phyloP scores from a whole-genome alignment of 2,797 vertebrate species.

The Mus minutoides region DNA sequence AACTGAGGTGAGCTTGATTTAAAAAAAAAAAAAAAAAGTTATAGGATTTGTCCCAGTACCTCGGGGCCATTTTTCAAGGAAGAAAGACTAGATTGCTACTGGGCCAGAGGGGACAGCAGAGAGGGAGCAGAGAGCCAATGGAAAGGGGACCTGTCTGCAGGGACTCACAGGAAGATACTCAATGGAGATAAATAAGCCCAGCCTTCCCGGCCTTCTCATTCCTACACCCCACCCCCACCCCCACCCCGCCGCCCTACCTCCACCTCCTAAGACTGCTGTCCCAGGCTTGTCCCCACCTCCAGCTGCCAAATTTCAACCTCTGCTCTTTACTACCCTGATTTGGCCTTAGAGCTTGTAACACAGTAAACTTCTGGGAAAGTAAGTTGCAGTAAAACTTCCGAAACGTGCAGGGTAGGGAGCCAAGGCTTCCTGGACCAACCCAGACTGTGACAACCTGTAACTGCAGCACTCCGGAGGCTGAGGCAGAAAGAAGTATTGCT shows the following conservation, averaged over 20 bases:
- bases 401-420: constrained; percentile 1
- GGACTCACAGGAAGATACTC: neutral
- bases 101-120: neutral
- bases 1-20: neutral
- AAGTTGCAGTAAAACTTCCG: neutral
- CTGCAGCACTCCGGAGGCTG: neutral
- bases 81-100: neutral
- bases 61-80: neutral
- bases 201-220: neutral
- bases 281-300: neutral
- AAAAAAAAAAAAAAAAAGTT: neutral
- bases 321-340: neutral
- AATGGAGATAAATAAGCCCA: neutral
- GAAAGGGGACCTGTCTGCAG: neutral
- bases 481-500: neutral
- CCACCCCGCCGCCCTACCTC: neutral
- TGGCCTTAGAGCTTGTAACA: constrained; percentile 13
- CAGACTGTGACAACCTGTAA: neutral
- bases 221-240: neutral
- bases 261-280: no score
- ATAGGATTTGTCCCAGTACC: neutral
- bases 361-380: neutral
- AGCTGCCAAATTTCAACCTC: constrained; percentile 31
- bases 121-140: neutral
- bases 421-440: neutral